Evolutionary conservation across 2,888 invertebrate species (phyloP).

Genomic region (Erebia ligea): DNA sequence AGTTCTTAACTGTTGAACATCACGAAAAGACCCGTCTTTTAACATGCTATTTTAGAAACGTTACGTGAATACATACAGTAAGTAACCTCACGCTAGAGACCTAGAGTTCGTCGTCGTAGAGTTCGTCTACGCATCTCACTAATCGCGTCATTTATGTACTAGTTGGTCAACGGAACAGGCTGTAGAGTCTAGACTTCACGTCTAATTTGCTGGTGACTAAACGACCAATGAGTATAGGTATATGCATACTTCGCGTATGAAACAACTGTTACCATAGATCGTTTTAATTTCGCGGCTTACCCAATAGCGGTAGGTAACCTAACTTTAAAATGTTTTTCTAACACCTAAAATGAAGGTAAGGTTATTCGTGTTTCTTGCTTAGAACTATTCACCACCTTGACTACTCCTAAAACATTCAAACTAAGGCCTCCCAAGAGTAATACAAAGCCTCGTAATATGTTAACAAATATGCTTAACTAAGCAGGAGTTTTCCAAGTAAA

Average conservation of each 20-base stretch:
- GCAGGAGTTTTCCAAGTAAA: not conserved
- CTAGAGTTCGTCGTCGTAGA: not conserved
- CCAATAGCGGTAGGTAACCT: no score
- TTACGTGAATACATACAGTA: slow-evolving; percentile 29
- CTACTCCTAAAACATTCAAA: slow-evolving; percentile 43
- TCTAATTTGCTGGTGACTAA: no score
- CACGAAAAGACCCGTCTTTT: slow-evolving; percentile 37
- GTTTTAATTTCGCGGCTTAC: no score
- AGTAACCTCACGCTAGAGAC: not conserved
- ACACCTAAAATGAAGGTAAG: not conserved
- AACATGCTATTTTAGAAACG: slow-evolving; percentile 35
- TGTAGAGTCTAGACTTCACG: no score
- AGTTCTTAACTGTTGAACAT: slow-evolving; percentile 41
- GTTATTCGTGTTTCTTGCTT: slow-evolving; percentile 24
- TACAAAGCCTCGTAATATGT: slow-evolving; percentile 16
- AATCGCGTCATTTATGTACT: no score
- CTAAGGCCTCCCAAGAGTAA: slow-evolving; percentile 34
- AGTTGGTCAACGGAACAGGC: no score
- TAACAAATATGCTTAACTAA: slow-evolving; percentile 3
- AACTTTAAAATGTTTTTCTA: no score
- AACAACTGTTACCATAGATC: no score
- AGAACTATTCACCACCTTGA: slow-evolving; percentile 40
- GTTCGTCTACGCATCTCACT: not conserved
- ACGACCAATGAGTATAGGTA: no score
- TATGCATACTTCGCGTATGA: no score